These are phyloP conservation scores for Chionis minor DNA, from an alignment of 2,113 vertebrate species.

Conservation along the genomic window DNA sequence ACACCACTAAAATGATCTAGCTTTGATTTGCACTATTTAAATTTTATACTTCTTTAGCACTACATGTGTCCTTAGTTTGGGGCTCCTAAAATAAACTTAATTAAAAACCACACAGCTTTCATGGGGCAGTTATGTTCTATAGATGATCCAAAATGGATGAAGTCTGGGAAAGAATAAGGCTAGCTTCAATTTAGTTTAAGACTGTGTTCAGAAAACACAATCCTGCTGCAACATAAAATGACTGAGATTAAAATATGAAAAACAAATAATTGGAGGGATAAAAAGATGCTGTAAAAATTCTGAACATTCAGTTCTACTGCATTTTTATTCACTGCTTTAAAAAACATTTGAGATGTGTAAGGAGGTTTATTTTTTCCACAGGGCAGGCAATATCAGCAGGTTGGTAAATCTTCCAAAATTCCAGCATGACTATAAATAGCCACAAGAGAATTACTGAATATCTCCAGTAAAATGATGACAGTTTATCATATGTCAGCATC, in stretches of 20 bases:
- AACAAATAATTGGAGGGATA: neutral
- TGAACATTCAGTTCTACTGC: neutral
- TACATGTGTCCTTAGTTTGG: neutral
- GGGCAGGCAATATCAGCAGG: neutral
- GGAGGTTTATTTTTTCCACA: neutral
- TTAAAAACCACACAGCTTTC: neutral
- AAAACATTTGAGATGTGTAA: neutral
- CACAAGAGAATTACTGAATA: constrained; percentile 23
- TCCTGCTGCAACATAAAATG: neutral
- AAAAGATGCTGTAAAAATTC: neutral
- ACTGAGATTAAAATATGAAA: neutral
- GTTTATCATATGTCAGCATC: constrained; percentile 21
- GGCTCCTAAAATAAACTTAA: neutral
- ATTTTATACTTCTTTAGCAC: neutral
- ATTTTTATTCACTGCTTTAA: constrained; percentile 6
- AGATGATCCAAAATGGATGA: neutral
- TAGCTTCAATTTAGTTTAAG: neutral
- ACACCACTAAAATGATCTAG: neutral
- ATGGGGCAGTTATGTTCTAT: neutral
- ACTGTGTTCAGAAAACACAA: neutral
- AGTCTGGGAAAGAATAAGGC: neutral
- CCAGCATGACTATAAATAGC: constrained; percentile 13
- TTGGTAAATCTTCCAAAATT: constrained; percentile 33
- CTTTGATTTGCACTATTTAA: neutral
- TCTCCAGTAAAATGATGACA: neutral